These are phyloP conservation scores for Frankliniella fusca DNA, from an alignment of 2,888 invertebrate species.

Conservation along the genomic window DNA sequence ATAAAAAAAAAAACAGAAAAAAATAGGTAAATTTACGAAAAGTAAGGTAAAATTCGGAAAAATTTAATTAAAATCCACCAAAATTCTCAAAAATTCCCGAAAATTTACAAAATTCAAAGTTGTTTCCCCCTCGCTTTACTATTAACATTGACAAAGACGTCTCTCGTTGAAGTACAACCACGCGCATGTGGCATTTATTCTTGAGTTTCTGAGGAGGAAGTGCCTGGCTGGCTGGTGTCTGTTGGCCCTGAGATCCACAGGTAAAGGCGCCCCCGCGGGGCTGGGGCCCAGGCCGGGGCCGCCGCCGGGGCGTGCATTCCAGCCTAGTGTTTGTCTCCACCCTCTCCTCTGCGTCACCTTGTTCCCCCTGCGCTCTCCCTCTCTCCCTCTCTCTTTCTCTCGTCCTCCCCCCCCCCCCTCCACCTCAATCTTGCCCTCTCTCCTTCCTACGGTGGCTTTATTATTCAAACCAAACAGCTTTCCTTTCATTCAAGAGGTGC, in stretches of 20 bases:
- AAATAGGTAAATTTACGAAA: too few relatives aligned
- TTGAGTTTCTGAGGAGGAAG: not conserved
- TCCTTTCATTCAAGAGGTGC: conserved; percentile 5
- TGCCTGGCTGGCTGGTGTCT: too few relatives aligned
- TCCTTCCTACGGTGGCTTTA: not conserved
- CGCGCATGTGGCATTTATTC: not conserved
- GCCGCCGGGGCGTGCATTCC: not conserved
- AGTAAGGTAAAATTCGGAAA: too few relatives aligned
- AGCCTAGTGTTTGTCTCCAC: not conserved
- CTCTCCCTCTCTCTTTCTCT: not conserved
- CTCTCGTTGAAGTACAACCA: not conserved
- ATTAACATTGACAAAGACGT: not conserved
- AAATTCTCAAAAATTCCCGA: too few relatives aligned
- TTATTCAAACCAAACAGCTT: not conserved
- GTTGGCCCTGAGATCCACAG: not conserved
- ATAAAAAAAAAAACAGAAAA: too few relatives aligned
- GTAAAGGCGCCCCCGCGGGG: not conserved
- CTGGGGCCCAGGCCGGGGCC: too few relatives aligned
- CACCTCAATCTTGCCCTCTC: not conserved
- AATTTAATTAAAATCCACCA: too few relatives aligned
- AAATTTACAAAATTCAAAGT: too few relatives aligned
- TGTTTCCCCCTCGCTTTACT: too few relatives aligned
- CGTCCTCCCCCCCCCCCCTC: not conserved
- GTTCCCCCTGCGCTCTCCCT: not conserved
- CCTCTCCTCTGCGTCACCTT: not conserved